These are phyloP conservation scores for Coremacera marginata DNA, from an alignment of 2,888 invertebrate species.

Conservation along the genomic window DNA sequence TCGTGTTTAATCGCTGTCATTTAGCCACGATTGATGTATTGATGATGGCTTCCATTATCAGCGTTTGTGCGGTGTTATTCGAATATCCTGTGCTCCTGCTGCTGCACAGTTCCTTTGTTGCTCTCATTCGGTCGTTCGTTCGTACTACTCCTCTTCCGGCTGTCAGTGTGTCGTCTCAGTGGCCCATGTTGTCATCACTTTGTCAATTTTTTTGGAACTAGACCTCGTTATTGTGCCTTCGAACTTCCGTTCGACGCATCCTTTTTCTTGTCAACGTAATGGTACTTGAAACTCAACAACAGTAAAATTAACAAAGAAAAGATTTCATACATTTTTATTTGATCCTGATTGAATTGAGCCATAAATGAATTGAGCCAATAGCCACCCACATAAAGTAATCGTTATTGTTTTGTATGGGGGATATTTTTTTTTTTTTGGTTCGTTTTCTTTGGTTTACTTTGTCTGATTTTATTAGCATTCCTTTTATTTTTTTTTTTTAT, in stretches of 20 bases:
- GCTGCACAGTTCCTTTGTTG: background rate
- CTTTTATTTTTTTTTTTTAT: background rate
- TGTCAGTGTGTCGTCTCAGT: background rate
- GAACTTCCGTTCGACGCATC: constrained; percentile 19
- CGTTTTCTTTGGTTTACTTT: background rate
- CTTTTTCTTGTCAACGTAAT: constrained; percentile 1
- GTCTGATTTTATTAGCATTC: constrained; percentile 3
- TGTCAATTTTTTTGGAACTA: background rate
- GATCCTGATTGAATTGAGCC: constrained; percentile 10
- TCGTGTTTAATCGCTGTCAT: constrained; percentile 17
- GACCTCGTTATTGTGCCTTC: background rate
- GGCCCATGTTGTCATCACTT: background rate
- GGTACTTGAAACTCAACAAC: background rate
- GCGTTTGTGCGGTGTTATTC: background rate
- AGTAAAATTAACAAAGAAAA: background rate
- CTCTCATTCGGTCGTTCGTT: background rate
- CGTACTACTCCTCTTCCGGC: background rate
- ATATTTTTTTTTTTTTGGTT: too few species aligned
- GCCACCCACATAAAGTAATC: constrained; percentile 14
- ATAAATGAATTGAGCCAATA: background rate
- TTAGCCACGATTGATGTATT: constrained; percentile 13
- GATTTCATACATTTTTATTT: background rate
- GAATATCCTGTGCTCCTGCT: background rate
- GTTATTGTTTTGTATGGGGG: background rate
- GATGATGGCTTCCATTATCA: constrained; percentile 16